Conservation (phyloP, 2,888 invertebrate species). For the Calephelis perditalis region DNA sequence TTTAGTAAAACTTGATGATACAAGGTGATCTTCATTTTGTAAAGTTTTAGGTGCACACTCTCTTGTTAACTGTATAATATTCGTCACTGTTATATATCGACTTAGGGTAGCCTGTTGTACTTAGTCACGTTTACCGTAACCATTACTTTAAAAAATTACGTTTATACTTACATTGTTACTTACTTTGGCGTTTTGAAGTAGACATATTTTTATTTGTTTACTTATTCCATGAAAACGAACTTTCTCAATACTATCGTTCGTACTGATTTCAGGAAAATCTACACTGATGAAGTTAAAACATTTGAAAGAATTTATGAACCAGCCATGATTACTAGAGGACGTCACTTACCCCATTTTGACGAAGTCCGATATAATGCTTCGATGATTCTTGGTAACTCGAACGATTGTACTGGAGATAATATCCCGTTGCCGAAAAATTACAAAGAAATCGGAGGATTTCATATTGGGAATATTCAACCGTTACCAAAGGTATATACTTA, state of each 20-base stretch:
- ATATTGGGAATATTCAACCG: conserved; percentile 43
- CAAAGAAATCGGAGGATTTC: conserved; percentile 49
- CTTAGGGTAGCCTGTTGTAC: no score
- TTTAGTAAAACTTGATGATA: no score
- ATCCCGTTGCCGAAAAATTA: conserved; percentile 45
- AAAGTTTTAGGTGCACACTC: no score
- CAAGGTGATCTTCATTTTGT: no score
- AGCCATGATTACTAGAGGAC: conserved; percentile 35
- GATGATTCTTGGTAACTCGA: conserved; percentile 49
- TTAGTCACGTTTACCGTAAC: no score
- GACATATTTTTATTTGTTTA: no score
- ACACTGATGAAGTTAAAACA: conserved; percentile 17
- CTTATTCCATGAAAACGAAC: no score
- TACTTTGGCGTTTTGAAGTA: no score
- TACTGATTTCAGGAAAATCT: conserved; percentile 2
- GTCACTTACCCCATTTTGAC: conserved; percentile 36
- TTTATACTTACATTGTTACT: no score
- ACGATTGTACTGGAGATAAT: conserved; percentile 41
- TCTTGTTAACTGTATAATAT: no score
- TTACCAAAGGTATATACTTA: conserved; percentile 36
- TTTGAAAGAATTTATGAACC: conserved; percentile 26
- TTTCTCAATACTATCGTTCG: conserved; percentile 1
- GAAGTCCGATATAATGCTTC: conserved; percentile 46
- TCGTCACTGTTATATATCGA: no score
- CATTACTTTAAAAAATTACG: no score